These are phyloP conservation scores for Erethizon dorsatum DNA, from an alignment of 2,797 vertebrate species.

Conservation along the genomic window DNA sequence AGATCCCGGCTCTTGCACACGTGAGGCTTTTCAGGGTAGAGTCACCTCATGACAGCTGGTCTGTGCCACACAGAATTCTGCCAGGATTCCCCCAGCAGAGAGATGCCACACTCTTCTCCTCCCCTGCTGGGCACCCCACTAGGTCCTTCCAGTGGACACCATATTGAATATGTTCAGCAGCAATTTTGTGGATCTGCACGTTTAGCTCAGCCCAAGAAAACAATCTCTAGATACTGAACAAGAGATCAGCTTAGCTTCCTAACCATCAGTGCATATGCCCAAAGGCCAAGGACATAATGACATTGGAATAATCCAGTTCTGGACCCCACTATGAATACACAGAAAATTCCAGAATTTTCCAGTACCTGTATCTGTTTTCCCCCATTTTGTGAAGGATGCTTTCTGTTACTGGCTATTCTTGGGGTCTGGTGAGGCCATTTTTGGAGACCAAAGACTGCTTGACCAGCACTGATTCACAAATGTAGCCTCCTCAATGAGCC, in stretches of 20 bases:
- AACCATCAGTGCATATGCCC: background rate
- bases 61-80: background rate
- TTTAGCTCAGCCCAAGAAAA: constrained; percentile 11
- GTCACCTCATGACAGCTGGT: background rate
- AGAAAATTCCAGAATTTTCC: background rate
- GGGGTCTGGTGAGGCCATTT: background rate
- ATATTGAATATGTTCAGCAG: background rate
- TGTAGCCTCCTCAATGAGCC: background rate
- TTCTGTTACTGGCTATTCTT: background rate
- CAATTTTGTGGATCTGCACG: background rate
- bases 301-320: background rate
- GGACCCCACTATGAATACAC: background rate
- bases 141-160: background rate
- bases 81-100: background rate
- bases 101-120: background rate
- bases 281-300: background rate
- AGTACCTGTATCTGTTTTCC: background rate
- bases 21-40: background rate
- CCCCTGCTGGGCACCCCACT: background rate
- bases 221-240: background rate
- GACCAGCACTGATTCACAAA: constrained; percentile 26
- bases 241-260: constrained; percentile 24
- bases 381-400: background rate
- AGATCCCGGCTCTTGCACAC: background rate
- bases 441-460: background rate